Base-by-base conservation (phyloP, 2,113 vertebrate genomes). In the Melanostigma gelatinosum region DNA sequence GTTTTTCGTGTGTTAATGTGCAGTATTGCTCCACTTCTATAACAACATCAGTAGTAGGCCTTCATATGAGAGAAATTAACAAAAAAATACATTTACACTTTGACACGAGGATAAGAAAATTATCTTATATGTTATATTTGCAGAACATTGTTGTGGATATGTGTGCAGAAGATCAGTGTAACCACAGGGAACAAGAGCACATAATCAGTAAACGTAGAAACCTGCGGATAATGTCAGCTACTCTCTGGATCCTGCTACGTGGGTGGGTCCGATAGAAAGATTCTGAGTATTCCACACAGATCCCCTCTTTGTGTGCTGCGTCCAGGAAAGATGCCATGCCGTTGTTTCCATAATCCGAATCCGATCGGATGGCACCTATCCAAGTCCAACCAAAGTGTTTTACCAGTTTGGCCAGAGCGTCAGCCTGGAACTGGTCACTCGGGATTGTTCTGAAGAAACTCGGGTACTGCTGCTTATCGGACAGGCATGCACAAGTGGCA, bases 331-430 rank as follows among this genome's bases (percentile, higher is more conserved):
- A 78, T 0, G 90, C 81, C 89, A 95, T 95, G 12, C 93, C 93
- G 13, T 90, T 89, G 77, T 94, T 94, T 10, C 95, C 94, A 50
- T 95, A 95, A 34, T 96, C 94, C 0, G 93, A 89, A 79, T 95
- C 93, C 0, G 94, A 94, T 0, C 89, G 83, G 40, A 96, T 75
- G 8, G 94, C 90, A 10, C 95, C 95, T 3, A 95, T 94, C 94
- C 94, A 95, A 1, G 89, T 95, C 95, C 95, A 95, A 22, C 85
- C 94, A 63, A 94, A 95, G 4, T 92, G 87, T 58, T 94, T 94
- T 1, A 95, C 70, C 61, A 95, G 16, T 22, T 85, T 87, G 1
- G 93, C 93, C 64, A 95, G 85, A 0, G 93, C 94, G 0, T 18
- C 85, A 12, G 94, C 94, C 84, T 95, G 95, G 55, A 92, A 94